Conservation (phyloP, 2,888 invertebrate genomes). For the Pristionchus mayeri region DNA sequence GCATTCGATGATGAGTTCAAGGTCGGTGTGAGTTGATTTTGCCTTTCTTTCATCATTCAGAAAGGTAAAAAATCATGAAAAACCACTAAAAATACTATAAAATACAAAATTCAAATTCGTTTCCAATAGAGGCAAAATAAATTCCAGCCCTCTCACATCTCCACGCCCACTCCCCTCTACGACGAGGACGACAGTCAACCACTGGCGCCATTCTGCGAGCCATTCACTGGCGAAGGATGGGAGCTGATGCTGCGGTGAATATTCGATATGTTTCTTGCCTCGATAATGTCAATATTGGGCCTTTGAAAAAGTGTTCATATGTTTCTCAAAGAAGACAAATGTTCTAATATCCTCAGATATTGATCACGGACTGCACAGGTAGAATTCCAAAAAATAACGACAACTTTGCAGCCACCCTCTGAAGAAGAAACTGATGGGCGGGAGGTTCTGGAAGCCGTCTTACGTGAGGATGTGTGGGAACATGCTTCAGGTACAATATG, state of each 20-base stretch:
- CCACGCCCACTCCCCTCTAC: constrained; percentile 81
- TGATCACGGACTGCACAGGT: no score
- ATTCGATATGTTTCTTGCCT: neutral
- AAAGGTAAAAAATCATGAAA: no score
- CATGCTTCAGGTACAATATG: constrained; percentile 81
- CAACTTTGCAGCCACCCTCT: constrained; percentile 90
- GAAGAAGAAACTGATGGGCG: constrained; percentile 85
- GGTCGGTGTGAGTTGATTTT: constrained; percentile 53
- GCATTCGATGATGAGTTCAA: constrained; percentile 76
- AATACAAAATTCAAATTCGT: neutral
- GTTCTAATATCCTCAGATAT: no score
- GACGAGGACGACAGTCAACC: constrained; percentile 94
- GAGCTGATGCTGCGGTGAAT: constrained; percentile 84
- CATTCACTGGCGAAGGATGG: constrained; percentile 90
- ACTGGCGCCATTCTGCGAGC: constrained; percentile 90
- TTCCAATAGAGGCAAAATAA: no score
- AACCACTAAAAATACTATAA: neutral
- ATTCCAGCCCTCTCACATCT: constrained; percentile 36
- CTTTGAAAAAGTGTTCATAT: no score
- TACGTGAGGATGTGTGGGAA: constrained; percentile 88
- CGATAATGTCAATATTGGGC: no score
- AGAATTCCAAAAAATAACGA: no score
- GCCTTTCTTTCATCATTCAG: neutral
- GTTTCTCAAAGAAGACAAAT: neutral
- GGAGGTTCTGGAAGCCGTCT: constrained; percentile 94